These are phyloP conservation scores for Onychomys arenicola DNA, from an alignment of 2,797 vertebrate genomes.

Conservation along the genomic window DNA sequence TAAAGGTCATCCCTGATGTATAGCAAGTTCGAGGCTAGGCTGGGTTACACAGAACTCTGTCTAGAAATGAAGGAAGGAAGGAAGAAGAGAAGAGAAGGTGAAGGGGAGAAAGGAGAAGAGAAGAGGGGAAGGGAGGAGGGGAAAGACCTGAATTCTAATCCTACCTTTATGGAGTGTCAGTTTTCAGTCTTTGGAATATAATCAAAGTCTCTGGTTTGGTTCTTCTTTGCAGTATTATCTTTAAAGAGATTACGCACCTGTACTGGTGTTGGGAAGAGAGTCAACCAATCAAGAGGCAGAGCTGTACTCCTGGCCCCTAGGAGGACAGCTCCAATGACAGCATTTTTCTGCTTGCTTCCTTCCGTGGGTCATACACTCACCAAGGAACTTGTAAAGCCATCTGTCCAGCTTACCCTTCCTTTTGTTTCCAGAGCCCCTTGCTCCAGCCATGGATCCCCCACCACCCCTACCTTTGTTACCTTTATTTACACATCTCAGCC, in stretches of 20 bases:
- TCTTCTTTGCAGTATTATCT: neutral
- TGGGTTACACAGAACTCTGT: neutral
- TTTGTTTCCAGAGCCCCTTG: no score
- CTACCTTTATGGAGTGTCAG: neutral
- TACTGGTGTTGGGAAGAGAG: rapidly evolving
- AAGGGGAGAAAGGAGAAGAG: neutral
- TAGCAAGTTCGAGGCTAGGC: neutral
- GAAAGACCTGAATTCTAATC: neutral
- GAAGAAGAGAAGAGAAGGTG: neutral
- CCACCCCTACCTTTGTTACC: neutral
- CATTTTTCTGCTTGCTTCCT: no score
- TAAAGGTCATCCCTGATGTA: neutral
- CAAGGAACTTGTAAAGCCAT: neutral
- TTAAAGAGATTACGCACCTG: rapidly evolving
- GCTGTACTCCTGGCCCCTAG: neutral
- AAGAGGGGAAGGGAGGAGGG: rapidly evolving
- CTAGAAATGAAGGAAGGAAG: neutral
- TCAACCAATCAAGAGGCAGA: rapidly evolving
- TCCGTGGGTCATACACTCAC: neutral
- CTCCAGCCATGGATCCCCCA: neutral
- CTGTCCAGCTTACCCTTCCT: rapidly evolving
- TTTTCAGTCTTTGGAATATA: neutral
- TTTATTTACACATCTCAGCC: neutral
- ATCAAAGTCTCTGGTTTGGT: rapidly evolving
- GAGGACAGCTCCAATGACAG: neutral